Evolutionary conservation across 2,888 invertebrate genomes (phyloP), one percentile per base, ranked within the genome.

Genomic region (Ornithoptera alexandrae): DNA sequence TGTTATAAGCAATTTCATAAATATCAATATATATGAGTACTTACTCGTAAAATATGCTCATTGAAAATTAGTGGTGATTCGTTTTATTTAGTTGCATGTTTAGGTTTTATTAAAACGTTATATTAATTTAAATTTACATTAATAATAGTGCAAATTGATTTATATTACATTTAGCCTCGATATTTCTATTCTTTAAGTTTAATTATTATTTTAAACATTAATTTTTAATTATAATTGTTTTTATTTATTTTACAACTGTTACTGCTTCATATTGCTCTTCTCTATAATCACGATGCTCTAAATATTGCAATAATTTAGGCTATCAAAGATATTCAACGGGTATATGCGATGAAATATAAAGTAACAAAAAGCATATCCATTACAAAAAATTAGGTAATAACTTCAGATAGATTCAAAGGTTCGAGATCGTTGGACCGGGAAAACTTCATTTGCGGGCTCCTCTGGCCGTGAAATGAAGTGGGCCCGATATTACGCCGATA

Each of bases 401-500:
- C 64, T 64, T 62, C 12, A 59, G 61, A 36, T 50, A 59, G 71
- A 73, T 72, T 71, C 70, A 71, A 73, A 76, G 81, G 76, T 76
- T 77, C 76, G 79, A 74, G 86, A 75, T 81, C 90, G 83, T 74
- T 89, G 90, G 88, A 89, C 85, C 93, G 89, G 74, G 86, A 85
- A 87, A 88, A 90, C 90, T 92, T 93, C 93, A 93, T 93, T 92
- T 93, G 90, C 86, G 89, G 80, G 84, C 83, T 86, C 90, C 86
- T 84, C 87, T 90, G 88, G 73, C 93, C 93, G 93, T 93, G 93
- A 93, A 93, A 93, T 93, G 92, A 93, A 92, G 85, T 89, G 84
- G 81, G 83, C 78, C 79, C 84, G 83, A 85, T 86, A 87, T 84
- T 84, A 79, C 80, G 72, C 74, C 78, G 81, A 83, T 84, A 81